These are phyloP conservation scores for Zingel zingel DNA, from an alignment of 2,113 vertebrate genomes.

Conservation along the genomic window DNA sequence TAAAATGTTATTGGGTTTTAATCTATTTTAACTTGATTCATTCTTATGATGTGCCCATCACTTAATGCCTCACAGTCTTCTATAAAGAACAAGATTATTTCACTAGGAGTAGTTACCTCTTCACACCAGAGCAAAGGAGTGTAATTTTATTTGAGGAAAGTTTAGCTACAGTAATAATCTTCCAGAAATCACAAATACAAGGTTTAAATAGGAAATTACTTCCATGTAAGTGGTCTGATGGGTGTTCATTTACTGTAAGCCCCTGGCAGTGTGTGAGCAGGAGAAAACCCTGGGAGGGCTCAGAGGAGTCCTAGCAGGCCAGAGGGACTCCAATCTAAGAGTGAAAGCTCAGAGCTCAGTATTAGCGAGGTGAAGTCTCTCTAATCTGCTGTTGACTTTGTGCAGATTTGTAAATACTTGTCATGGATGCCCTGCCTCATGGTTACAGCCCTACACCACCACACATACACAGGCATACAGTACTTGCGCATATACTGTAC, in stretches of 20 bases:
- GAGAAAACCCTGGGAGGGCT: slow-evolving; percentile 11
- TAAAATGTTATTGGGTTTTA: slow-evolving; percentile 27
- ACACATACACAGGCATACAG: background rate
- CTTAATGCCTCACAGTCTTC: slow-evolving; percentile 14
- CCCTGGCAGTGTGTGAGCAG: background rate
- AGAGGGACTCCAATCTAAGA: slow-evolving; percentile 28
- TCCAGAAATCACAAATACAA: background rate
- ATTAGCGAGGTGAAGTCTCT: slow-evolving; percentile 61
- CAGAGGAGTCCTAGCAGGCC: slow-evolving; percentile 17
- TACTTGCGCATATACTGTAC: background rate
- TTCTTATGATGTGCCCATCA: background rate
- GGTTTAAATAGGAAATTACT: background rate
- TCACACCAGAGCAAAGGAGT: background rate
- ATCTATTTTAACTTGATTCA: slow-evolving; percentile 22
- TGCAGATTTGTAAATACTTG: slow-evolving; percentile 61
- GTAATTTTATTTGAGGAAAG: background rate
- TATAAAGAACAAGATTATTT: slow-evolving; percentile 2
- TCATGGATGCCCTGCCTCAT: slow-evolving; percentile 13
- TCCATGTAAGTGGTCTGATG: background rate
- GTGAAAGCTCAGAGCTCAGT: slow-evolving; percentile 59
- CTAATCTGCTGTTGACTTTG: slow-evolving; percentile 74
- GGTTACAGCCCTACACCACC: background rate
- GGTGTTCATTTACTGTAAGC: background rate
- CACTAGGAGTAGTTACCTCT: background rate
- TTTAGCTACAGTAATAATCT: background rate